Evolutionary conservation across 2,113 vertebrate species (phyloP), one percentile per base, ranked within the genome.

Genomic region (Melanerpes aurifrons): DNA sequence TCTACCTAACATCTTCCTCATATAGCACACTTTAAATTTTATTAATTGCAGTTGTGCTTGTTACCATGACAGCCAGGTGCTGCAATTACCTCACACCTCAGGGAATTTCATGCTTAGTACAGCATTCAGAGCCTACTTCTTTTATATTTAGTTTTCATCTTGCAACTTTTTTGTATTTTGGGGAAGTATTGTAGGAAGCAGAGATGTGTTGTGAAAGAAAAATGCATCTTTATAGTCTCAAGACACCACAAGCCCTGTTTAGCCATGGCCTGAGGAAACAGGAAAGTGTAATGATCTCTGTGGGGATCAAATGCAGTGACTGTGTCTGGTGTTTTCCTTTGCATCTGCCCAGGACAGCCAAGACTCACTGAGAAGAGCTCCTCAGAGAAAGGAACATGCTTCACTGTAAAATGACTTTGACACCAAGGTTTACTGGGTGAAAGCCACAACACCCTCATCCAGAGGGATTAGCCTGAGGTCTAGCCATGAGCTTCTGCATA

Each of bases 11-110:
- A 25, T 78, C 85, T 92, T 86, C 73, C 90, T 69, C 58, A 25
- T 61, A 58, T 2, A 94, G 72, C 9, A 37, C 58, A 28, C 35
- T 61, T 94, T 68, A 86, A 76, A 83, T 78, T 73, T 57, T 95
- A 90, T 95, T 92, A 91, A 95, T 81, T 92, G 70, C 61, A 86
- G 64, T 71, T 1, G 0, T 79, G 66, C 69, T 80, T 81, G 88
- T 93, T 95, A 72, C 93, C 89, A 80, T 93, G 87, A 91, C 94
- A 96, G 87, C 94, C 71, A 84, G 68, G 29, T 79, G 70, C 81
- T 96, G 80, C 66, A 83, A 37, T 89, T 89, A 89, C 87, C 71
- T 97, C 71, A 28, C 73, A 92, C 88, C 77, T 94, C 0, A 0
- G 87, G 76, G 90, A 86, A 54, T 89, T 84, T 85, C 45, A 35